These are phyloP conservation scores for Folsomia manolachei DNA, from an alignment of 2,888 invertebrate genomes.

Conservation along the genomic window DNA sequence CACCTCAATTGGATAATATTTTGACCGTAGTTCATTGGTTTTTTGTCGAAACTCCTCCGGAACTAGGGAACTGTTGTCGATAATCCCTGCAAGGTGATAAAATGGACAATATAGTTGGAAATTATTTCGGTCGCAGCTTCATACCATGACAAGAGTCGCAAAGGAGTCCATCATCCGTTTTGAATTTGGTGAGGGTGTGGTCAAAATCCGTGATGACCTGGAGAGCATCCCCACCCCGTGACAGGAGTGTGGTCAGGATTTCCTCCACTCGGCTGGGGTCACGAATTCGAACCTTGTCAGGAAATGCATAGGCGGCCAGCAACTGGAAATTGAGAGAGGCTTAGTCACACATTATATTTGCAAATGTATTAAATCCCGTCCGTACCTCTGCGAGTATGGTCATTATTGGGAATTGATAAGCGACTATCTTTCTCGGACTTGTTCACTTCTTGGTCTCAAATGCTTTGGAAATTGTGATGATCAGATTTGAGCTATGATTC, in stretches of 20 bases:
- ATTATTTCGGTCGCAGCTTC: too few relatives aligned
- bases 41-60: slow-evolving; percentile 64
- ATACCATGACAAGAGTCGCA: slow-evolving; percentile 56
- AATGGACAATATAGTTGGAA: too few relatives aligned
- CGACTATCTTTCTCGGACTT: too few relatives aligned
- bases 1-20: slow-evolving; percentile 81
- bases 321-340: too few relatives aligned
- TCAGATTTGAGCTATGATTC: too few relatives aligned
- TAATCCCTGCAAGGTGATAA: slow-evolving; percentile 58
- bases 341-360: too few relatives aligned
- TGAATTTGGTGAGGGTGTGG: slow-evolving; percentile 68
- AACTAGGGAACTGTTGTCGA: slow-evolving; percentile 69
- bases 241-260: neutral
- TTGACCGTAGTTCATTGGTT: slow-evolving; percentile 63
- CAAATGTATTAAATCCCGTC: too few relatives aligned
- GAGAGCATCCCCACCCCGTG: slow-evolving; percentile 14
- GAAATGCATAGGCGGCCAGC: neutral
- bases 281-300: neutral
- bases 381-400: too few relatives aligned
- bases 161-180: neutral
- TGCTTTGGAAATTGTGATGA: too few relatives aligned
- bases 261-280: neutral
- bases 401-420: too few relatives aligned
- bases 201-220: slow-evolving; percentile 89
- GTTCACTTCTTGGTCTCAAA: too few relatives aligned